Evolutionary conservation across 2,113 vertebrate genomes (phyloP), one percentile per base, ranked within the genome.

Genomic region (Bucco capensis): DNA sequence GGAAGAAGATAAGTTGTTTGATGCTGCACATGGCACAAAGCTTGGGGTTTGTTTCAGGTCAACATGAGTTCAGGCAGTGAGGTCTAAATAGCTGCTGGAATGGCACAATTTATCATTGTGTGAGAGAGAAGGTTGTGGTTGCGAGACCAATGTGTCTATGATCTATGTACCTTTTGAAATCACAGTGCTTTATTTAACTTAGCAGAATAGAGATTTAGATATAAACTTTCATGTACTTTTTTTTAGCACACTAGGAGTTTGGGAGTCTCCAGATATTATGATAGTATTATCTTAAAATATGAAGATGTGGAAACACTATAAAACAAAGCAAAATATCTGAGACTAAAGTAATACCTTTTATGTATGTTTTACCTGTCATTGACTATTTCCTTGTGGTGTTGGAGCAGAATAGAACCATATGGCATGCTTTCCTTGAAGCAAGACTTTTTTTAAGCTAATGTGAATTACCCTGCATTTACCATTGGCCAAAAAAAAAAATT

Each of bases 111-210:
- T 91, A 33, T 89, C 44, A 67, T 64, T 94, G 89, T 54, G 40
- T 80, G 67, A 75, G 51, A 92, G 76, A 60, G 80, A 74, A 83
- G 38, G 74, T 71, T 92, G 53, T 87, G 60, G 74, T 84, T 86
- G 28, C 69, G 50, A 84, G 83, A 91, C 40, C 38, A 60, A 46
- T 92, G 94, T 87, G n/a, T 86, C 61, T 79, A 11, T 93, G 76
- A 79, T 61, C 53, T 90, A 31, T 42, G n/a, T 40, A 53, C 71
- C 85, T 86, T 89, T 89, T 90, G 88, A 94, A 94, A 84, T 87
- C 49, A 57, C 10, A 69, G 27, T 40, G 14, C 57, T 95, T 87
- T 86, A 79, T 86, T 87, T 65, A 56, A 86, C 57, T n/a, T 83
- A 86, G 38, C 27, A 86, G 79, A 76, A 47, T 19, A 56, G 64